These are phyloP conservation scores for Nilaparvata lugens DNA, from an alignment of 1,140 invertebrate genomes.

Conservation along the genomic window DNA sequence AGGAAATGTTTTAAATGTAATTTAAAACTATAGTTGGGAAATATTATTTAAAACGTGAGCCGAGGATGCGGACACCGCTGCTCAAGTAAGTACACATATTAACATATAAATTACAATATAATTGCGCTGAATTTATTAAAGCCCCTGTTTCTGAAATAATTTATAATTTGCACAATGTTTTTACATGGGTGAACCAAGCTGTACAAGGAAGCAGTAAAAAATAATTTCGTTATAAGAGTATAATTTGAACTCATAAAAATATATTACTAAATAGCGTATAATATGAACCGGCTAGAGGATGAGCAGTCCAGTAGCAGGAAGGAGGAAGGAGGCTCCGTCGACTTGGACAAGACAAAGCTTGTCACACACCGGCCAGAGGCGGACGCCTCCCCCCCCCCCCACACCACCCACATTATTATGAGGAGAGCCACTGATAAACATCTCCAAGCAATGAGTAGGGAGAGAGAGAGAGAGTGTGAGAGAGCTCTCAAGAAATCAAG, in stretches of 20 bases:
- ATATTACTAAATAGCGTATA: constrained; percentile 16
- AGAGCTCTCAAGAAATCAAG: too few relatives aligned
- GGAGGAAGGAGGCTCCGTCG: background rate
- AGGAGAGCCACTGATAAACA: too few relatives aligned
- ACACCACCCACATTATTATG: too few relatives aligned
- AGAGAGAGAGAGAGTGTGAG: too few relatives aligned
- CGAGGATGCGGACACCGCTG: too few relatives aligned
- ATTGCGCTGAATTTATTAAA: constrained; percentile 6
- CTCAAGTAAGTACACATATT: constrained; percentile 4
- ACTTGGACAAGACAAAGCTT: background rate
- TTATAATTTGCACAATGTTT: constrained; percentile 9
- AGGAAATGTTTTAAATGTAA: too few relatives aligned
- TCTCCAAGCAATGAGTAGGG: too few relatives aligned
- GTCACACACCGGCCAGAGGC: too few relatives aligned
- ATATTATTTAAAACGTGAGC: too few relatives aligned
- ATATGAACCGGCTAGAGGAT: background rate
- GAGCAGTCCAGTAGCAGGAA: background rate
- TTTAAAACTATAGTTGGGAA: too few relatives aligned
- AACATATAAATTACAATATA: constrained; percentile 17
- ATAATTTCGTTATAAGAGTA: constrained; percentile 18
- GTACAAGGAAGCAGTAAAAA: constrained; percentile 11
- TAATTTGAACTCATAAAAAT: constrained; percentile 21
- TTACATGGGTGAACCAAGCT: background rate
- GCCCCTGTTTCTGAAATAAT: constrained; percentile 5
- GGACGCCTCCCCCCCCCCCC: too few relatives aligned